A percentile compares a stretch with the other conserved stretches of the same genome.
Conservation (phyloP, 2,797 vertebrate species). For the Balearica regulorum region DNA sequence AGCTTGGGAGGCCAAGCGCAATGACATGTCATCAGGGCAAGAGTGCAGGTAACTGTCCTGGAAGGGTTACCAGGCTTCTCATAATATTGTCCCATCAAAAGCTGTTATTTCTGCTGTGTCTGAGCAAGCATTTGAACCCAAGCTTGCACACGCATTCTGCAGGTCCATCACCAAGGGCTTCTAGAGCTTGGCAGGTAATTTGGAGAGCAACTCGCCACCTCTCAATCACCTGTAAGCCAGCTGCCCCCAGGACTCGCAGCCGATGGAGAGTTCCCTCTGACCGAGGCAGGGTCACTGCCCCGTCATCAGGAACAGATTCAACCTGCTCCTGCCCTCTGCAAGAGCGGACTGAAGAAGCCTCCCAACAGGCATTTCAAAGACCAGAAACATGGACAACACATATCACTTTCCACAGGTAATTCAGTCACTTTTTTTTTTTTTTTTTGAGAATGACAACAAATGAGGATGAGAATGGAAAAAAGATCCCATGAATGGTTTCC, state of each 20-base stretch:
- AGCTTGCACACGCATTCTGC: background rate
- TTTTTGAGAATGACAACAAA: background rate
- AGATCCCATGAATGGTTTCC: background rate
- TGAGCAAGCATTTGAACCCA: background rate
- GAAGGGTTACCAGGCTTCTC: background rate
- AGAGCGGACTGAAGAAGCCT: background rate
- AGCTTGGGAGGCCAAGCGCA: background rate
- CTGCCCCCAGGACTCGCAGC: background rate
- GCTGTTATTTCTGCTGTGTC: background rate
- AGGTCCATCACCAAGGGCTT: background rate
- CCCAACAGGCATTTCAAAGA: constrained; percentile 14
- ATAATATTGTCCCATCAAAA: background rate
- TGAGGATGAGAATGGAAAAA: constrained; percentile 41
- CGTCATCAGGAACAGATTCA: background rate
- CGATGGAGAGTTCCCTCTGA: background rate
- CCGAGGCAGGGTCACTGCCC: background rate
- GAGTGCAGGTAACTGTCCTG: background rate
- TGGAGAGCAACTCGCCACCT: background rate
- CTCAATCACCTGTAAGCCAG: background rate
- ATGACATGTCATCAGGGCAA: background rate
- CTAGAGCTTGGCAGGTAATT: background rate
- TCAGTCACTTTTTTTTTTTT: background rate
- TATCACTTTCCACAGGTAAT: constrained; percentile 1
- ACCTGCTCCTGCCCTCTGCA: background rate
- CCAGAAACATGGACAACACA: constrained; percentile 31